Percentiles rank a stretch among this genome's conserved stretches.
These are phyloP conservation scores for Porites cylindrica DNA, from an alignment of 92 coral and sea anemone genomes.

Conservation along the genomic window DNA sequence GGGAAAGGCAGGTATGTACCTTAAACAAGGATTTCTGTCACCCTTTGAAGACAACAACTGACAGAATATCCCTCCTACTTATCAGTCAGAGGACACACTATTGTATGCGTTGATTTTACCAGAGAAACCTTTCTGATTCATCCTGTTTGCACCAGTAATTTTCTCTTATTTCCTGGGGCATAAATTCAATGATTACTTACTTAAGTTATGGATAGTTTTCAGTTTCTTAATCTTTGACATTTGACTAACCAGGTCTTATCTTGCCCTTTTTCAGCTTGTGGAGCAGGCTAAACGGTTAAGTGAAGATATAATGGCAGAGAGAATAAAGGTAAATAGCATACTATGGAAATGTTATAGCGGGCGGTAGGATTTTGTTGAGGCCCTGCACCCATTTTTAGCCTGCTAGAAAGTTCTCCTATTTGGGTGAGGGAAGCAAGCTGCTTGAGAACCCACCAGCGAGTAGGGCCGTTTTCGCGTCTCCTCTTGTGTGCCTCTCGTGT, in stretches of 20 bases:
- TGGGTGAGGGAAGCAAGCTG: no score
- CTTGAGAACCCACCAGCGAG: no score
- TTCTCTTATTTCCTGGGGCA: not conserved
- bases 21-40: not conserved
- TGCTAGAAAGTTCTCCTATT: no score
- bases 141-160: not conserved
- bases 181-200: not conserved
- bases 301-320: conserved; percentile 94
- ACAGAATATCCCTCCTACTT: no score
- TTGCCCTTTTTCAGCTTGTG: conserved; percentile 72
- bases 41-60: not conserved
- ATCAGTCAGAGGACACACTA: no score
- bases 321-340: conserved; percentile 57
- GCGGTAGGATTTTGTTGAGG: not conserved
- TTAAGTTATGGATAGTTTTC: not conserved
- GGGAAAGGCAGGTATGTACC: conserved; percentile 92
- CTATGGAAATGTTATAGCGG: not conserved
- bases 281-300: conserved; percentile 96
- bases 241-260: not conserved
- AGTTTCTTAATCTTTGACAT: not conserved
- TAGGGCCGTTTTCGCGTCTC: no score
- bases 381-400: no score
- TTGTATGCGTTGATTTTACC: no score
- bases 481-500: no score
- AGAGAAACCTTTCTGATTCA: not conserved